Conservation (phyloP, 2,888 invertebrate genomes). For the Actias luna region DNA sequence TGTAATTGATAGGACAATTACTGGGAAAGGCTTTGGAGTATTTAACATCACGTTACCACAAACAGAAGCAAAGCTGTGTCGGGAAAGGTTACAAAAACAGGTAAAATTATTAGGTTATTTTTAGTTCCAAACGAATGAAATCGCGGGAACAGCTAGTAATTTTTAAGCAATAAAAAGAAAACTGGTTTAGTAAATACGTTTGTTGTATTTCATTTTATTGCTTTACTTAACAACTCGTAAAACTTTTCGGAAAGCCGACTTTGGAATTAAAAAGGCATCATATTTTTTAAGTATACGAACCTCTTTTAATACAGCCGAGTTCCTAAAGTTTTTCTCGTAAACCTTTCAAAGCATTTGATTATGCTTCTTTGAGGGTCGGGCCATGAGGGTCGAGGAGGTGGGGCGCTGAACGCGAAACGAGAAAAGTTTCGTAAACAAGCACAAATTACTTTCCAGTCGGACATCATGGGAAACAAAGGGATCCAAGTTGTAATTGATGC, state of each 20-base stretch:
- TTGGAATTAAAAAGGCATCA: conserved; percentile 10
- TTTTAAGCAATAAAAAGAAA: neutral
- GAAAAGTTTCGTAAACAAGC: conserved; percentile 49
- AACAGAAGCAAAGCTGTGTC: no score
- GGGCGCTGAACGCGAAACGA: conserved; percentile 48
- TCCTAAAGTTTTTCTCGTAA: conserved; percentile 46
- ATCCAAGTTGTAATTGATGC: conserved; percentile 39
- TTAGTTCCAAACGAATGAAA: no score
- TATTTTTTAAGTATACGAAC: conserved; percentile 26
- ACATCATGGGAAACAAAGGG: conserved; percentile 41
- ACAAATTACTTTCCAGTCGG: conserved; percentile 46
- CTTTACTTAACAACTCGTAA: conserved; percentile 8
- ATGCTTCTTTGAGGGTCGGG: conserved; percentile 36
- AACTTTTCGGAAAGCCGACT: conserved; percentile 1
- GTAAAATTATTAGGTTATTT: no score
- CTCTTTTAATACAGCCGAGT: conserved; percentile 41
- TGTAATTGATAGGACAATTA: no score
- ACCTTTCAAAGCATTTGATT: conserved; percentile 52
- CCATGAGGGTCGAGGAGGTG: conserved; percentile 14
- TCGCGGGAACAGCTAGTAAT: no score
- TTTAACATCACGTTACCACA: no score
- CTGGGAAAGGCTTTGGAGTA: no score
- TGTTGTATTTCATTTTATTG: conserved; percentile 13
- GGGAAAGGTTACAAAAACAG: no score
- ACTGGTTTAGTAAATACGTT: neutral